phyloP scores from a whole-genome alignment of 2,797 vertebrate genomes.

The Hippocampus kuda region DNA sequence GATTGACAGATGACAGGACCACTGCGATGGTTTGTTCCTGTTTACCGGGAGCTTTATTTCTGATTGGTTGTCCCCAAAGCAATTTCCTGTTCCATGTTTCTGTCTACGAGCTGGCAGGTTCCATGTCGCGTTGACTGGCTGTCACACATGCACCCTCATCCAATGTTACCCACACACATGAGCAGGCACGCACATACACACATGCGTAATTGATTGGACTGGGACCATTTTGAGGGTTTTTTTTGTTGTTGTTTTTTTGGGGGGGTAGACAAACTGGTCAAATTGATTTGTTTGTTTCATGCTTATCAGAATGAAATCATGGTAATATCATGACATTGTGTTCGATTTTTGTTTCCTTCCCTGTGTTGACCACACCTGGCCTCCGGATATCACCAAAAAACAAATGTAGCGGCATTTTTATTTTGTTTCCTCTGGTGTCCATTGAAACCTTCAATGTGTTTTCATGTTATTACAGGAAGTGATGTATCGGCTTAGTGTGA shows the following conservation, averaged over 20 bases:
- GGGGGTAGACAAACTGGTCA: neutral
- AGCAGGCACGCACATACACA: conserved; percentile 3
- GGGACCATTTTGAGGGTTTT: neutral
- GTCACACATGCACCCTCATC: conserved; percentile 18
- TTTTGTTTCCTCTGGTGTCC: neutral
- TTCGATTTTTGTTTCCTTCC: neutral
- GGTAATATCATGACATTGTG: neutral
- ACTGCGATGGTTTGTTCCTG: conserved; percentile 57
- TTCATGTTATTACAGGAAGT: neutral
- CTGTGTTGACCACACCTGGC: neutral
- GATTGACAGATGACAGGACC: conserved; percentile 61
- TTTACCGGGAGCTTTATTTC: conserved; percentile 51
- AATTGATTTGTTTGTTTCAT: conserved; percentile 2
- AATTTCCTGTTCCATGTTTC: conserved; percentile 67
- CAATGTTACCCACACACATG: conserved; percentile 2
- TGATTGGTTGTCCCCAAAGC: conserved; percentile 67
- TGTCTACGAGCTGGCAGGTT: conserved; percentile 55
- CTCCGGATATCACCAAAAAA: neutral
- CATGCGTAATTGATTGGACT: neutral
- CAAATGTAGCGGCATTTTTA: neutral
- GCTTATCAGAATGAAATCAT: neutral
- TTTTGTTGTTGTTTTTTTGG: neutral
- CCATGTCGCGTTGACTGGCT: conserved; percentile 54
- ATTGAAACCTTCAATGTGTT: neutral
- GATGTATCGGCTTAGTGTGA: neutral